A percentile compares a stretch with the other conserved stretches of the same genome.
These are phyloP conservation scores for Leptobrachium leishanense DNA, from an alignment of 2,113 vertebrate species.

Conservation along the genomic window DNA sequence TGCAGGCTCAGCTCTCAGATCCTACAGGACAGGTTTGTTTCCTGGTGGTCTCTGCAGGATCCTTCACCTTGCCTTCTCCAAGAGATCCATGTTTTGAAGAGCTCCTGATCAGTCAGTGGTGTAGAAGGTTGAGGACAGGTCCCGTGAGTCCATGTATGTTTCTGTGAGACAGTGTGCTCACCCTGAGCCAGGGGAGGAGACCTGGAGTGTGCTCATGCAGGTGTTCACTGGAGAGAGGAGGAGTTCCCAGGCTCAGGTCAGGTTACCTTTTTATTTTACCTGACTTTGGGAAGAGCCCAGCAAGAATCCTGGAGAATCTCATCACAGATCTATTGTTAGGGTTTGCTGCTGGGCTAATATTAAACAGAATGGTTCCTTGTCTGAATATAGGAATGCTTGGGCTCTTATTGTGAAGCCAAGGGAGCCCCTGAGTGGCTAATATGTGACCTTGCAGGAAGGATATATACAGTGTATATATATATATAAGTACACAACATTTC, in stretches of 20 bases:
- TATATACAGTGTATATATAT: too few relatives aligned
- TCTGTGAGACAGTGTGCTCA: conserved; percentile 12
- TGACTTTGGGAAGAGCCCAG: background rate
- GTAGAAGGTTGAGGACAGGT: background rate
- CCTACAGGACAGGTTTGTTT: too few relatives aligned
- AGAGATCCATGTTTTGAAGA: background rate
- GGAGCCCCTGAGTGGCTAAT: background rate
- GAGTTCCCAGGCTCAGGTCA: conserved; percentile 12
- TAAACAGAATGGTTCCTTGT: background rate
- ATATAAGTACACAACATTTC: too few relatives aligned
- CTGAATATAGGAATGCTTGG: background rate
- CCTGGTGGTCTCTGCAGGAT: background rate
- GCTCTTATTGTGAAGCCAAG: background rate
- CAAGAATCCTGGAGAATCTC: background rate
- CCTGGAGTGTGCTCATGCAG: conserved; percentile 25
- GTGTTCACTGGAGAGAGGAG: conserved; percentile 11
- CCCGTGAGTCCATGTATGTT: background rate
- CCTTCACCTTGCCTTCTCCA: background rate
- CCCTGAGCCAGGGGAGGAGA: conserved; percentile 10
- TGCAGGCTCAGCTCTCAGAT: too few relatives aligned
- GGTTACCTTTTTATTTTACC: conserved; percentile 16
- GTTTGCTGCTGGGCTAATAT: conserved; percentile 8
- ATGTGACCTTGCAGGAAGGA: background rate
- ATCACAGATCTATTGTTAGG: background rate
- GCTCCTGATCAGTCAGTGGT: background rate